Base-by-base conservation (phyloP, 2,888 invertebrate species). In the Drosophila sordidula region DNA sequence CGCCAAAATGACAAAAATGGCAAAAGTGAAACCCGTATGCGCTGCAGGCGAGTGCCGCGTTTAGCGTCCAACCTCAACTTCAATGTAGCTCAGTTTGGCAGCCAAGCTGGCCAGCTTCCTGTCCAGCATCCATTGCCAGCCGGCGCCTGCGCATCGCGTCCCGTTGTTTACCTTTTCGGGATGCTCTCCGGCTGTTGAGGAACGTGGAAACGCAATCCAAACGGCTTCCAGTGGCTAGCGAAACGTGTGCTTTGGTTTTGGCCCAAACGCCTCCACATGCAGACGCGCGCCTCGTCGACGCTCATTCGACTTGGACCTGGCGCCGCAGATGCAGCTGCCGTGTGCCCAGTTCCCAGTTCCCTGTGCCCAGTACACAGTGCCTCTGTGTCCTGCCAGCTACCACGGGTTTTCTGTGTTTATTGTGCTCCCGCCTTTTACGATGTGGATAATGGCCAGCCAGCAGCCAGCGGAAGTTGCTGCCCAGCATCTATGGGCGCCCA, bases 261-360 rank as follows among this genome's bases (percentile, higher is more conserved):
- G 70, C 70, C 51, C 57, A 52, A 72, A 70, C 78, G 78, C 87
- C 83, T 79, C 83, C 83, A 78, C 78, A 80, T 69, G 63, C 70
- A 64, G 68, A 70, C 57, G 65, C 75, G 65, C 63, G 70, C 25
- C 51, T 65, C 25, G 51, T 39, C 64, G 68, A 63, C 70, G 75
- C 71, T 85, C 85, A 86, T 86, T 87, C 88, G 70, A 79, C 85
- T 87, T 72, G 86, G 82, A 85, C 61, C 80, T 59, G 79, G 72
- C 76, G 80, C 64, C 75, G 75, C 49, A 74, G 83, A 73, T 85
- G 87, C 86, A 83, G 76, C 74, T 71, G 71, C 59, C 64, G 52
- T 26, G 22, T 67, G 73, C 65, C 69, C 55, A 34, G 49, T 62
- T 50, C 18, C 47, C 47, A 18, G 18, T 18, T 18, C 18, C 18